Conservation (phyloP, 2,113 vertebrate genomes). For the Chaenocephalus aceratus region DNA sequence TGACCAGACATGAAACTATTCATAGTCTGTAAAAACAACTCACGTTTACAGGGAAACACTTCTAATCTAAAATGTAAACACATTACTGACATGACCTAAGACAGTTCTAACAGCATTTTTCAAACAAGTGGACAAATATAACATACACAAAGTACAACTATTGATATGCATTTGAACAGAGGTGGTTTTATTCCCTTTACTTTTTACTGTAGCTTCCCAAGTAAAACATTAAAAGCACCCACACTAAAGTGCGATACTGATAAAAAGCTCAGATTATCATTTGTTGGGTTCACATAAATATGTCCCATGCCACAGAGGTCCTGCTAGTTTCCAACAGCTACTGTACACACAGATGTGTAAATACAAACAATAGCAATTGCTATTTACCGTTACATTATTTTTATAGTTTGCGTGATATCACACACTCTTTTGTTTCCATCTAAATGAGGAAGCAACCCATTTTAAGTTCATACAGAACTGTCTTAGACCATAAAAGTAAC, state of each 20-base stretch:
- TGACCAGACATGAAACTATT: conserved; percentile 3
- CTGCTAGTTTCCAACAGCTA: conserved; percentile 31
- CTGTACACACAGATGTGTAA: conserved; percentile 4
- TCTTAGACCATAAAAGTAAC: conserved; percentile 41
- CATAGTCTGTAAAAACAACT: conserved; percentile 28
- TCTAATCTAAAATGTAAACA: conserved; percentile 26
- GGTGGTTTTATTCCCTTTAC: too few relatives aligned
- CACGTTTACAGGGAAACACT: conserved; percentile 37
- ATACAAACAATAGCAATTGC: conserved; percentile 26
- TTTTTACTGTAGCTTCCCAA: too few relatives aligned
- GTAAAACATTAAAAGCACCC: conserved; percentile 11
- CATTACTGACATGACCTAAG: conserved; percentile 28
- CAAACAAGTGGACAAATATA: not conserved
- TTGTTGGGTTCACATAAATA: conserved; percentile 39
- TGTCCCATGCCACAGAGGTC: conserved; percentile 29
- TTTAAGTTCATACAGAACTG: conserved; percentile 35
- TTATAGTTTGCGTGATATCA: conserved; percentile 38
- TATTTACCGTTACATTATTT: conserved; percentile 50
- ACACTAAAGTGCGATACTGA: not conserved
- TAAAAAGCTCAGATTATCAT: conserved; percentile 2
- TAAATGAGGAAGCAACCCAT: not conserved
- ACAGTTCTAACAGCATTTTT: conserved; percentile 37
- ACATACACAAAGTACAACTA: not conserved
- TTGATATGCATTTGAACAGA: too few relatives aligned
- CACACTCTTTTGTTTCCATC: conserved; percentile 17